phyloP scores from a whole-genome alignment of 2,888 invertebrate species.

The Psylliodes chrysocephalus region DNA sequence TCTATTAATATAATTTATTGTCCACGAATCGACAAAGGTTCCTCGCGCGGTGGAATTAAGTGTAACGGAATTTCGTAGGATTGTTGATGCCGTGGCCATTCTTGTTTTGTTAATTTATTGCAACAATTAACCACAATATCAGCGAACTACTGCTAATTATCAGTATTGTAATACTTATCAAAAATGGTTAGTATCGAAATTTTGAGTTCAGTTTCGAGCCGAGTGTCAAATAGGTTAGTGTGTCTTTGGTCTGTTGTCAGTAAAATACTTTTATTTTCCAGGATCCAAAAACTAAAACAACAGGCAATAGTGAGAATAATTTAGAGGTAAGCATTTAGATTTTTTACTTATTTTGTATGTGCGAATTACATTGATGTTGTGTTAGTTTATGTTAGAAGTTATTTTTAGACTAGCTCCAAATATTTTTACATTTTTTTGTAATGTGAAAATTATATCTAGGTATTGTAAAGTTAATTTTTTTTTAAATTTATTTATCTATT shows the following conservation, averaged over 20 bases:
- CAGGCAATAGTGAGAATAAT: conserved; percentile 69
- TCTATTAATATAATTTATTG: conserved; percentile 12
- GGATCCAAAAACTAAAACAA: conserved; percentile 71
- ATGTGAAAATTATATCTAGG: neutral
- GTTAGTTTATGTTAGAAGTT: conserved; percentile 42
- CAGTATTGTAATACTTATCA: conserved; percentile 25
- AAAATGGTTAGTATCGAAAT: conserved; percentile 45
- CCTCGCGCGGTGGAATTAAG: conserved; percentile 20
- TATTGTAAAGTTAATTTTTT: neutral
- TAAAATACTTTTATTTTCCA: conserved; percentile 63
- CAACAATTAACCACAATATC: conserved; percentile 44
- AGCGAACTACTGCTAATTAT: conserved; percentile 36
- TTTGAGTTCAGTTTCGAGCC: conserved; percentile 12
- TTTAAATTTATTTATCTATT: neutral
- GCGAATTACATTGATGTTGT: neutral
- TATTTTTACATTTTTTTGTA: conserved; percentile 25
- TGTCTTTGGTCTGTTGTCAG: conserved; percentile 39
- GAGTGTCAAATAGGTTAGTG: conserved; percentile 48
- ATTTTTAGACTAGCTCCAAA: conserved; percentile 49
- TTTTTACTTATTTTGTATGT: conserved; percentile 35
- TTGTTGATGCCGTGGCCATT: conserved; percentile 61
- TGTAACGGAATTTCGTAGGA: conserved; percentile 39
- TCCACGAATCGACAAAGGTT: conserved; percentile 5
- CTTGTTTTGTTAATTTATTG: conserved; percentile 61
- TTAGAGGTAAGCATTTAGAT: conserved; percentile 66